Base-by-base conservation (phyloP, 2,888 invertebrate species). In the Agapostemon virescens region DNA sequence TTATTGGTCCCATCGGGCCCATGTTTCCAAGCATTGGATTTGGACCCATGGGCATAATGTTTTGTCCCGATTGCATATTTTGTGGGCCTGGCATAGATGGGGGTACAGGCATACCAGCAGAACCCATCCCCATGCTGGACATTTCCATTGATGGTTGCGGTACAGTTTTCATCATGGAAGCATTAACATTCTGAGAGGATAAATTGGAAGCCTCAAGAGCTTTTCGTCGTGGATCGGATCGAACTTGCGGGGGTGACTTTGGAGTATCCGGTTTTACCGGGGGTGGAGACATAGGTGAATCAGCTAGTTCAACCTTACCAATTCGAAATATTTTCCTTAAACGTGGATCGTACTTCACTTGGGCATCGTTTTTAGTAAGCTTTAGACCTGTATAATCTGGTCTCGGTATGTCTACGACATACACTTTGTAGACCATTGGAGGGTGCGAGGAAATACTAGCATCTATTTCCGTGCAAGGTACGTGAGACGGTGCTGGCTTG, bases 391-490 rank as follows among this genome's bases (percentile, higher is more conserved):
- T 95, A 90, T 96, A 97, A 90, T 96, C 96, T 0, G 97, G 96
- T 55, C 95, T 94, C 0, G 96, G 96, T 88, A 97, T 95, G 76
- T 95, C 95, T 74, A 97, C 92, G 20, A 93, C 89, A 61, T 92
- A 90, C 9, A 95, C 93, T 91, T 95, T 95, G 93, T 96, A 98
- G 0, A 93, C 87, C 71, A 97, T 95, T 0, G 96, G 96, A 0
- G 95, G 95, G 91, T 97, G 97, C 61, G 96, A 96, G 71, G 95
- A 95, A 64, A 97, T 94, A 52, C 97, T 96, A 13, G 96, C 97
- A 90, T 97, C 97, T 81, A 98, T 97, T 93, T 98, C 98, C 0
- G 96, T 96, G 38, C 97, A 97, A 0, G 97, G 97, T 20, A 96
- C 95, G 91, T 97, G 97, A 87, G 96, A 95, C n/a, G 96, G 95